Conservation (phyloP, 2,797 vertebrate species). For the Platyrinchus mystaceus region DNA sequence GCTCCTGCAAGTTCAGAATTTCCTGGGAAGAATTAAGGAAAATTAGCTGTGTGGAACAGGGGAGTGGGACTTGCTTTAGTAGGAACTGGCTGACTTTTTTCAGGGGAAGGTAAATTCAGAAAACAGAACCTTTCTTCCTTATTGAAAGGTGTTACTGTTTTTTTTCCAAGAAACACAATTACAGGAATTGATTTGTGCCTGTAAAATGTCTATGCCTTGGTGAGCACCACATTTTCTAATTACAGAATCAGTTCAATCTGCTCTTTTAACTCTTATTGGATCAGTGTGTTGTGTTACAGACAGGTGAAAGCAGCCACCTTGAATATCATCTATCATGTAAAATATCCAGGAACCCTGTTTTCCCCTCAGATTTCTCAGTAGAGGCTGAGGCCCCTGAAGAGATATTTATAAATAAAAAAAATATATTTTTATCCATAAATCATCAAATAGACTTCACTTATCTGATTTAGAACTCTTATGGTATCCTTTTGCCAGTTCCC, state of each 20-base stretch:
- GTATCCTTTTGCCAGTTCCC: background rate
- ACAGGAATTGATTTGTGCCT: background rate
- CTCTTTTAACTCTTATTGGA: background rate
- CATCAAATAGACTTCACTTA: background rate
- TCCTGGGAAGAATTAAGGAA: background rate
- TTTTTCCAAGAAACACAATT: background rate
- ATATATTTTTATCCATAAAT: background rate
- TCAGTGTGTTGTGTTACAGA: background rate
- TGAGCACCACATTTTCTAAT: background rate
- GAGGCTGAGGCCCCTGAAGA: background rate
- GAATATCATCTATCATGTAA: background rate
- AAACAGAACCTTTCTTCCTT: background rate
- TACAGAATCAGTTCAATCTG: background rate
- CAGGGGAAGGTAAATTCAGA: background rate
- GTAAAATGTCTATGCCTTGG: background rate
- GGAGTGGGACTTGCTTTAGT: background rate
- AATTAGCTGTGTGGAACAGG: background rate
- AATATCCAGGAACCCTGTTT: background rate
- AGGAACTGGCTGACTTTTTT: background rate
- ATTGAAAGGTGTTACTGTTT: background rate
- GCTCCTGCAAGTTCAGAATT: background rate
- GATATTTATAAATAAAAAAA: background rate
- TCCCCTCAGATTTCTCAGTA: background rate
- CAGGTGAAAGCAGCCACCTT: background rate
- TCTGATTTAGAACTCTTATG: background rate